phyloP scores from a whole-genome alignment of 2,888 invertebrate genomes.

The Cetonia aurata region DNA sequence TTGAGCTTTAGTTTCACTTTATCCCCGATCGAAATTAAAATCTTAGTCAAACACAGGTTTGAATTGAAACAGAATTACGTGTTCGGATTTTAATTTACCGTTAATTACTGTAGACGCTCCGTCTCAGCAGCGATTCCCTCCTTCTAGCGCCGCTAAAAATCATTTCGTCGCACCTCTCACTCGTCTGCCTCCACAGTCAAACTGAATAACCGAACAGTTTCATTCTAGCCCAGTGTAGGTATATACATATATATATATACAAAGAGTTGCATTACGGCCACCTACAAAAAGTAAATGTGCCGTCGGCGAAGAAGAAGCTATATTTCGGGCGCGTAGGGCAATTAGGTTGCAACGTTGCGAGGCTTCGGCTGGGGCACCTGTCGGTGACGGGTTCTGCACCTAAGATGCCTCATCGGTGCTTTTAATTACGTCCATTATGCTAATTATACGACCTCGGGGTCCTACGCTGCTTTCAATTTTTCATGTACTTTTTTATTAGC shows the following conservation, averaged over 20 bases:
- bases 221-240: not conserved
- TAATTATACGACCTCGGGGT: conserved; percentile 55
- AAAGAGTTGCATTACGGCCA: conserved; percentile 67
- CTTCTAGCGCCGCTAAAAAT: conserved; percentile 20
- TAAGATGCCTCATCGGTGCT: conserved; percentile 56
- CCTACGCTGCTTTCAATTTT: conserved; percentile 52
- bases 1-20: conserved; percentile 27
- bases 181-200: conserved; percentile 57
- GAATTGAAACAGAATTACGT: conserved; percentile 52
- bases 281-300: conserved; percentile 52
- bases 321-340: conserved; percentile 52
- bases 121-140: conserved; percentile 28
- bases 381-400: conserved; percentile 54
- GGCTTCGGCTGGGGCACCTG: conserved; percentile 51
- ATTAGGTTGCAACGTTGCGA: conserved; percentile 50
- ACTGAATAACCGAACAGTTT: not conserved
- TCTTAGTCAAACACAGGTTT: conserved; percentile 43
- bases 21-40: conserved; percentile 34
- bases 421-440: conserved; percentile 57
- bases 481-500: conserved; percentile 50
- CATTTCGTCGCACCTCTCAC: conserved; percentile 18
- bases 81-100: conserved; percentile 53
- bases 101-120: conserved; percentile 52
- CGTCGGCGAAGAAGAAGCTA: conserved; percentile 44
- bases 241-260: too few species aligned